Evolutionary conservation across 2,797 vertebrate species (phyloP).

Genomic region (Mormyrus hasselquistii): DNA sequence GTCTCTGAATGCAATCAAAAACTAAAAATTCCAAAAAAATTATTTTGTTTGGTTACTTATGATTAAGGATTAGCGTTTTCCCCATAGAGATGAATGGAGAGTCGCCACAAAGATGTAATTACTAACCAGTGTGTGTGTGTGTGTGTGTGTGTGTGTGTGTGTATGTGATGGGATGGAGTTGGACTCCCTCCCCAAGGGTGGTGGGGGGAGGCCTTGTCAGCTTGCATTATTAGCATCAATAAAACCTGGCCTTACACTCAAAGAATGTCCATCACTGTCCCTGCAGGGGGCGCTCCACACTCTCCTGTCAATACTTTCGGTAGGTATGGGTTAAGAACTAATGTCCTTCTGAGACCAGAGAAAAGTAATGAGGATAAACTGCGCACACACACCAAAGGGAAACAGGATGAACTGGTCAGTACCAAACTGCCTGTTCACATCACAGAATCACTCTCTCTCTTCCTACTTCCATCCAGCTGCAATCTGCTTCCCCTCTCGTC

Average conservation of each 20-base stretch:
- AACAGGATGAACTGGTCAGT: neutral
- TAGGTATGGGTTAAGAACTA: neutral
- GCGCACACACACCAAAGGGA: neutral
- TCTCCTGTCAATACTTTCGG: neutral
- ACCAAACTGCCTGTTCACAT: neutral
- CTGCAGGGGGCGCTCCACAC: neutral
- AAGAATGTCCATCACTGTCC: neutral
- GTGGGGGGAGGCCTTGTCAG: conserved; percentile 51
- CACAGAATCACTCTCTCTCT: neutral
- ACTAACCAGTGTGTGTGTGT: neutral
- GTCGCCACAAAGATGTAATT: too few relatives aligned
- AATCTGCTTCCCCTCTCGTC: neutral
- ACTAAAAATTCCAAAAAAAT: too few relatives aligned
- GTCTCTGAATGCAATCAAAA: too few relatives aligned
- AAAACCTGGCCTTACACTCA: neutral
- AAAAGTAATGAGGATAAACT: neutral
- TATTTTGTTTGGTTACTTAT: too few relatives aligned
- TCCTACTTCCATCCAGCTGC: neutral
- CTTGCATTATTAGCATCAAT: conserved; percentile 47
- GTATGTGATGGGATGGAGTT: neutral
- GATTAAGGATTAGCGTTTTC: too few relatives aligned
- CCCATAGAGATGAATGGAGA: too few relatives aligned
- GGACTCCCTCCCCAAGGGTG: neutral
- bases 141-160: neutral
- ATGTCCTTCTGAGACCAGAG: neutral